These are phyloP conservation scores for Chromoteleia sp. DNA, from an alignment of 2,888 invertebrate species.

Conservation along the genomic window DNA sequence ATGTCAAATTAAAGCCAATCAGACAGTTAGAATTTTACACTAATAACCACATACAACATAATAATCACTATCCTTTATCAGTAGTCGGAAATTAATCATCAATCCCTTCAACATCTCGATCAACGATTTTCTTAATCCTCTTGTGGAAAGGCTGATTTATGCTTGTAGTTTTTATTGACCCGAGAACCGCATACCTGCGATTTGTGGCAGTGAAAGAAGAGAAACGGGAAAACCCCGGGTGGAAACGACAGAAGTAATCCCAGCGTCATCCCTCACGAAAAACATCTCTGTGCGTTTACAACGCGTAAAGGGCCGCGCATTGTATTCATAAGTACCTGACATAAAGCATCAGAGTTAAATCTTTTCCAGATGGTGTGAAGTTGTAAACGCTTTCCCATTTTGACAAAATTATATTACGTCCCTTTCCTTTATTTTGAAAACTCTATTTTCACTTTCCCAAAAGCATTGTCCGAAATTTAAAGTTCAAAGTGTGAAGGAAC, in stretches of 20 bases:
- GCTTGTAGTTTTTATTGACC: conserved; percentile 57
- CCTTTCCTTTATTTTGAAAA: conserved; percentile 33
- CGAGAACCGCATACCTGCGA: conserved; percentile 63
- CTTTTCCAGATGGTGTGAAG: conserved; percentile 74
- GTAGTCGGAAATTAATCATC: conserved; percentile 35
- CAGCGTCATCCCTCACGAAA: conserved; percentile 52
- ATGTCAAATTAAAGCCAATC: too few species aligned
- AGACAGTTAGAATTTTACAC: too few species aligned
- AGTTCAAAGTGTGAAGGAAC: conserved; percentile 26
- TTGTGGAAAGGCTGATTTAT: conserved; percentile 59
- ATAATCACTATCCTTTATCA: conserved; percentile 8
- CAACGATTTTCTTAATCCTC: conserved; percentile 36
- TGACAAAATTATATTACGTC: conserved; percentile 22
- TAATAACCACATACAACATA: not conserved
- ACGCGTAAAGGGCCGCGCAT: conserved; percentile 60
- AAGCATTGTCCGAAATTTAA: conserved; percentile 9
- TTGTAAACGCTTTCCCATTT: conserved; percentile 59
- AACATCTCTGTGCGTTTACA: conserved; percentile 52
- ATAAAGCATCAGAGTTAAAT: conserved; percentile 74
- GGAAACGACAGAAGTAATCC: conserved; percentile 54
- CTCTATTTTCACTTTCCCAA: conserved; percentile 39
- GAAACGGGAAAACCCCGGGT: conserved; percentile 49
- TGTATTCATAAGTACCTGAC: conserved; percentile 75
- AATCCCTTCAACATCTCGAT: conserved; percentile 27
- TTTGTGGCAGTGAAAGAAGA: conserved; percentile 48